Conservation (phyloP, 2,113 vertebrate species). For the Rhagologus leucostigma region DNA sequence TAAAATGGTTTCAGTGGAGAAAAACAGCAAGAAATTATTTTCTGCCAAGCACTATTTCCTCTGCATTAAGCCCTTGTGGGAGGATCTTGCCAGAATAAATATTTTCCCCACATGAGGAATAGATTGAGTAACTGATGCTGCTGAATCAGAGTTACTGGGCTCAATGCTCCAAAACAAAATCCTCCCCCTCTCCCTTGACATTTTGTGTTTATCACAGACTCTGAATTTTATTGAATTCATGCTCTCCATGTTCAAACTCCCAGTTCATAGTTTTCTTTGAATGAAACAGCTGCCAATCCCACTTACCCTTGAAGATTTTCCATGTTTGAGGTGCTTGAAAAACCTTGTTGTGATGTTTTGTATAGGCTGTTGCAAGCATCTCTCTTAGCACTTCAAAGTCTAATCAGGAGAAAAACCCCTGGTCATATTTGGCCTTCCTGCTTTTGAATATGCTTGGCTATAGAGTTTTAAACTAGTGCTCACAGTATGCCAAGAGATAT, state of each 20-base stretch:
- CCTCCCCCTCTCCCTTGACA: background rate
- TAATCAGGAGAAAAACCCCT: background rate
- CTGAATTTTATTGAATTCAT: background rate
- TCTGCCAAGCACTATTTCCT: slow-evolving; percentile 13
- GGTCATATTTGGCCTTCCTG: background rate
- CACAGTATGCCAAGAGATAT: background rate
- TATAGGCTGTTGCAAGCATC: background rate
- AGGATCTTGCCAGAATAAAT: slow-evolving; percentile 10
- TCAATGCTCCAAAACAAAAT: background rate
- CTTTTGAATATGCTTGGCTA: background rate
- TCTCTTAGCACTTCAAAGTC: background rate
- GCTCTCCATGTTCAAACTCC: background rate
- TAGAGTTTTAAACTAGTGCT: background rate
- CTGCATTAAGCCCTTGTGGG: background rate
- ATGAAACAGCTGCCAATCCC: background rate
- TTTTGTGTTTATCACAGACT: background rate
- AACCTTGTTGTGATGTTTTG: background rate
- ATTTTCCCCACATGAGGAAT: slow-evolving; percentile 20
- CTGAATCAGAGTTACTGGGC: background rate
- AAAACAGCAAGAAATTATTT: slow-evolving; percentile 20
- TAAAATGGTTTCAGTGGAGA: background rate
- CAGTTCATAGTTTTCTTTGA: background rate
- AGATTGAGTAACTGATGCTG: background rate
- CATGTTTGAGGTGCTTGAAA: background rate
- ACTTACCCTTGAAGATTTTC: background rate